These are phyloP conservation scores for Sycobia sp. DNA, from an alignment of 1,140 invertebrate species.

Conservation along the genomic window DNA sequence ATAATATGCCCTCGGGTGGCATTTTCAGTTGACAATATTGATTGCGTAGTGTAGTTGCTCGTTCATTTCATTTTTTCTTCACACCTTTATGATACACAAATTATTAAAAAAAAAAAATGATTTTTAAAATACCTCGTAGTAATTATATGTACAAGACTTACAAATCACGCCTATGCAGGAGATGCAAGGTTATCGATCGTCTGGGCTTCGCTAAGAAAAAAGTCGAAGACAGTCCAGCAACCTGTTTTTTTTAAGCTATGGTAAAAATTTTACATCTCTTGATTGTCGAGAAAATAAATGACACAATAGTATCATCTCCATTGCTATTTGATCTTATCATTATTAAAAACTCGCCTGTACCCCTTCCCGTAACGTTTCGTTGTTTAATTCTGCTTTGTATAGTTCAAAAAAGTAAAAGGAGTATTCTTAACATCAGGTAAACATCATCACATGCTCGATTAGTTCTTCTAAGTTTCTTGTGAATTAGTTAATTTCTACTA, in stretches of 20 bases:
- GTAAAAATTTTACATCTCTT: conserved; percentile 33
- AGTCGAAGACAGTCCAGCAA: conserved; percentile 1
- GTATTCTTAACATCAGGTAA: conserved; percentile 29
- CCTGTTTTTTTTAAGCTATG: conserved; percentile 21
- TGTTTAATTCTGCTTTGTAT: conserved; percentile 1
- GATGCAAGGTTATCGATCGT: conserved; percentile 19
- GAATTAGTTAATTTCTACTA: no score
- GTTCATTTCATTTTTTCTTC: conserved; percentile 24
- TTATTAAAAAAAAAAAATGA: conserved; percentile 47
- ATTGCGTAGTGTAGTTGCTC: conserved; percentile 52
- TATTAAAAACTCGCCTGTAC: background rate
- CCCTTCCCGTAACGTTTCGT: background rate
- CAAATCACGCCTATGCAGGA: conserved; percentile 48
- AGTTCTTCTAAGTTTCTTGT: background rate
- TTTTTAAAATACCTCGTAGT: conserved; percentile 49
- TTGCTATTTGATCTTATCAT: conserved; percentile 43
- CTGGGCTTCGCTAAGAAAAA: background rate
- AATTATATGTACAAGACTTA: conserved; percentile 61
- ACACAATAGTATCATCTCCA: conserved; percentile 47
- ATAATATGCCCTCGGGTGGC: conserved; percentile 43
- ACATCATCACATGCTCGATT: background rate
- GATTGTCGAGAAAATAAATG: conserved; percentile 35
- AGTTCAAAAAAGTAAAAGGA: conserved; percentile 3
- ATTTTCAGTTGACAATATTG: conserved; percentile 49
- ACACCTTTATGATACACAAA: conserved; percentile 54